phyloP scores from a whole-genome alignment of 1,140 invertebrate species.

The Matsumurasca onukii region DNA sequence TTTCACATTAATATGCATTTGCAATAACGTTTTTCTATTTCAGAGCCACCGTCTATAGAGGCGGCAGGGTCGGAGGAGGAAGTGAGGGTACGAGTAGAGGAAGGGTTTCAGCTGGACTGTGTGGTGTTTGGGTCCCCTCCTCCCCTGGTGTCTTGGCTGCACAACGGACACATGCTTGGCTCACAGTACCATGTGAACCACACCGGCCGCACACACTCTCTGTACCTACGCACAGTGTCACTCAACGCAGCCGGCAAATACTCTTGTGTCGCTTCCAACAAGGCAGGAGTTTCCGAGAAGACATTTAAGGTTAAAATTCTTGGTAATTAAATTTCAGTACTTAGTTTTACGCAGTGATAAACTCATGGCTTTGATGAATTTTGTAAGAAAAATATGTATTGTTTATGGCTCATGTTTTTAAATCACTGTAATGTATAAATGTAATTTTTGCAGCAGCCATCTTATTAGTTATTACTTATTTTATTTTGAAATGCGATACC shows the following conservation, averaged over 20 bases:
- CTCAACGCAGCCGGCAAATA: conserved; percentile 39
- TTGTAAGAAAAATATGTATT: no score
- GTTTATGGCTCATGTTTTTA: no score
- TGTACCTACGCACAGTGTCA: conserved; percentile 7
- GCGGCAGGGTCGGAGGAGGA: conserved; percentile 33
- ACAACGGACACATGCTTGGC: conserved; percentile 36
- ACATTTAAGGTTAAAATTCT: conserved; percentile 38
- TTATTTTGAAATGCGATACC: no score
- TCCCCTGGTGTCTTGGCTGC: conserved; percentile 37
- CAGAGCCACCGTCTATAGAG: conserved; percentile 37
- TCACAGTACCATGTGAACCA: background rate
- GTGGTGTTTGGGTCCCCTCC: conserved; percentile 27
- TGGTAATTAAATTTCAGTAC: conserved; percentile 31
- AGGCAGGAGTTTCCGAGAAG: conserved; percentile 42
- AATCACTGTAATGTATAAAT: background rate
- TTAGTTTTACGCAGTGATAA: no score
- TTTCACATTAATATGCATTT: no score
- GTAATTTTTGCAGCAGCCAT: background rate
- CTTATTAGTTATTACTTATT: no score
- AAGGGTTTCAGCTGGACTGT: conserved; percentile 28
- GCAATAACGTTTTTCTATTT: conserved; percentile 4
- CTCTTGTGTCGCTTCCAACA: conserved; percentile 42
- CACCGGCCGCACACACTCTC: conserved; percentile 3
- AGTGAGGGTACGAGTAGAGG: conserved; percentile 28
- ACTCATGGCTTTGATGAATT: no score